These are phyloP conservation scores for Anableps anableps DNA, from an alignment of 2,797 vertebrate species.

Conservation along the genomic window DNA sequence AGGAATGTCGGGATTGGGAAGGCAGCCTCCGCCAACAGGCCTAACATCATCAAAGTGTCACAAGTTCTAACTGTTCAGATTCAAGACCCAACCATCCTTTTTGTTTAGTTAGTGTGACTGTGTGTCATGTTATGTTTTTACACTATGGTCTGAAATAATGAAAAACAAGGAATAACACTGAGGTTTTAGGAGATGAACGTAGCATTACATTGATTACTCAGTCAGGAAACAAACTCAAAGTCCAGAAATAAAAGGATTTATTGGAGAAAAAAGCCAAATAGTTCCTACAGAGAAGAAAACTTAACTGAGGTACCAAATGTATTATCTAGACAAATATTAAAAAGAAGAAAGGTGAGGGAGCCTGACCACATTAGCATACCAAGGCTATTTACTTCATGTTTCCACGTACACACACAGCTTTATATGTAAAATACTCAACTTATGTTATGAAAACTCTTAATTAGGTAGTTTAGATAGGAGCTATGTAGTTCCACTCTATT, in stretches of 20 bases:
- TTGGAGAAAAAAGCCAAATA: neutral
- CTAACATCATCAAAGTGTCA: neutral
- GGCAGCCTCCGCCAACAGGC: conserved; percentile 4
- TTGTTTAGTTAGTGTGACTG: neutral
- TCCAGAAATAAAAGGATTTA: neutral
- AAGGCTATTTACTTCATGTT: neutral
- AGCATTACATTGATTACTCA: neutral
- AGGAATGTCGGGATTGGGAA: conserved; percentile 17
- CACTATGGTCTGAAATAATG: neutral
- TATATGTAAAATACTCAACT: neutral
- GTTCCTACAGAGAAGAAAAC: neutral
- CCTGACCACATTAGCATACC: too few species aligned
- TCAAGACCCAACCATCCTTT: neutral
- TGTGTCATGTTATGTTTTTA: neutral
- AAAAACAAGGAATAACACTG: neutral
- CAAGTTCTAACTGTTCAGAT: neutral
- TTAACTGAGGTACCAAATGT: neutral
- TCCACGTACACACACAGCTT: neutral
- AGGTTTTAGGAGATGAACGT: neutral
- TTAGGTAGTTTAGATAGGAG: neutral
- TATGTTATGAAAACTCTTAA: neutral
- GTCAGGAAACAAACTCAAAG: neutral
- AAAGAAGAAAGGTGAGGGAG: neutral
- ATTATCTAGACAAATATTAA: neutral
- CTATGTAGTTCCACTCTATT: too few species aligned